Evolutionary conservation across 2,888 invertebrate species (phyloP).

Genomic region (Sphaerophoria rueppellii): DNA sequence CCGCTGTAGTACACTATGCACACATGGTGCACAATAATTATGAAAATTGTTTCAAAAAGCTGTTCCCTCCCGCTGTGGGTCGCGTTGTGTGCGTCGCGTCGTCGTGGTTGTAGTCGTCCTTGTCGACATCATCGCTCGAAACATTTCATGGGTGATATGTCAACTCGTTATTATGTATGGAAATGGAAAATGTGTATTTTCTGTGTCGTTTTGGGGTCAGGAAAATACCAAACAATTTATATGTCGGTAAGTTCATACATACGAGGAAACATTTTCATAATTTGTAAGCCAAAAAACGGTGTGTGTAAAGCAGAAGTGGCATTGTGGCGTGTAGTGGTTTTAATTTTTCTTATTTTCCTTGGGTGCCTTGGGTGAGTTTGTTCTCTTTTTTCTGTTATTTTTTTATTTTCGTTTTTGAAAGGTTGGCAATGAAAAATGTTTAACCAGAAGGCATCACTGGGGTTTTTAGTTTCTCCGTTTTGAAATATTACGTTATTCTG

Average conservation of each 20-base stretch:
- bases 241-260: conserved; percentile 9
- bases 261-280: conserved; percentile 14
- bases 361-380: not conserved
- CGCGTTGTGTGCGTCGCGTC: not conserved
- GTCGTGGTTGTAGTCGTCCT: not conserved
- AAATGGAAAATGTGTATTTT: not conserved
- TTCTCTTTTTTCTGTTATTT: not conserved
- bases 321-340: not conserved
- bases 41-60: conserved; percentile 31
- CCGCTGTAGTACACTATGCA: not conserved
- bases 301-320: not conserved
- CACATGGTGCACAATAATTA: conserved; percentile 16
- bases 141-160: conserved; percentile 2
- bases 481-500: too few relatives aligned
- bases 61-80: not conserved
- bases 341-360: not conserved
- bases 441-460: too few relatives aligned
- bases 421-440: too few relatives aligned
- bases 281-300: not conserved
- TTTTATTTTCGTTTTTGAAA: not conserved
- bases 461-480: too few relatives aligned
- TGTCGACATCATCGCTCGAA: not conserved
- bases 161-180: conserved; percentile 1
- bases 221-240: conserved; percentile 3
- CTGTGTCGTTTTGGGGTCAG: not conserved